These are phyloP conservation scores for Rhinoderma darwinii DNA, from an alignment of 2,113 vertebrate genomes.

Conservation along the genomic window DNA sequence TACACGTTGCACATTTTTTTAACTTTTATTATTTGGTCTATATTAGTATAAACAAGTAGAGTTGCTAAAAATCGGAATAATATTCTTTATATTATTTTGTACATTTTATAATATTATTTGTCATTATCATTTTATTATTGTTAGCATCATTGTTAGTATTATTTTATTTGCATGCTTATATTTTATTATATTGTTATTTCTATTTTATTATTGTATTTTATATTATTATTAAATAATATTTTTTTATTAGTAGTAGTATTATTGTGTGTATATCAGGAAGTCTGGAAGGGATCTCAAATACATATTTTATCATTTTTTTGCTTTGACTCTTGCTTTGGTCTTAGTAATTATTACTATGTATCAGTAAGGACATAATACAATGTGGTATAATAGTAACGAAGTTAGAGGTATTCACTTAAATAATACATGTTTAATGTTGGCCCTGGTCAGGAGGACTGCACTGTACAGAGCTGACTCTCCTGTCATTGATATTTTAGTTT, in stretches of 20 bases:
- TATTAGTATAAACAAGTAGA: not conserved
- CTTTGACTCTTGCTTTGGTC: not conserved
- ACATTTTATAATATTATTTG: not conserved
- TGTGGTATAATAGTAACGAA: not conserved
- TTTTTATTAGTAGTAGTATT: too few species aligned
- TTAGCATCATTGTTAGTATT: too few species aligned
- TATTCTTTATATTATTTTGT: not conserved
- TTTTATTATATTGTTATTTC: too few species aligned
- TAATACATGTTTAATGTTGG: not conserved
- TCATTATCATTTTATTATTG: too few species aligned
- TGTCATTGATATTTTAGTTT: not conserved
- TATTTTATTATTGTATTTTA: too few species aligned
- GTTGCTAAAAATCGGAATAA: not conserved
- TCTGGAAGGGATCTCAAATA: too few species aligned
- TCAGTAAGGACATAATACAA: not conserved
- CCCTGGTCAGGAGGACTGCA: not conserved
- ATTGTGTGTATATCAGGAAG: too few species aligned
- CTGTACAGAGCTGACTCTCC: not conserved
- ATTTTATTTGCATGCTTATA: too few species aligned
- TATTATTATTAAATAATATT: too few species aligned
- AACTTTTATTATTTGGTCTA: too few species aligned
- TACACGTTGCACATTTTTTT: not conserved
- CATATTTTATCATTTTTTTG: too few species aligned
- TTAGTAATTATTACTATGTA: not conserved
- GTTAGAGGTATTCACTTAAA: not conserved